Base-by-base conservation (phyloP, 2,797 vertebrate species). In the Molothrus ater region DNA sequence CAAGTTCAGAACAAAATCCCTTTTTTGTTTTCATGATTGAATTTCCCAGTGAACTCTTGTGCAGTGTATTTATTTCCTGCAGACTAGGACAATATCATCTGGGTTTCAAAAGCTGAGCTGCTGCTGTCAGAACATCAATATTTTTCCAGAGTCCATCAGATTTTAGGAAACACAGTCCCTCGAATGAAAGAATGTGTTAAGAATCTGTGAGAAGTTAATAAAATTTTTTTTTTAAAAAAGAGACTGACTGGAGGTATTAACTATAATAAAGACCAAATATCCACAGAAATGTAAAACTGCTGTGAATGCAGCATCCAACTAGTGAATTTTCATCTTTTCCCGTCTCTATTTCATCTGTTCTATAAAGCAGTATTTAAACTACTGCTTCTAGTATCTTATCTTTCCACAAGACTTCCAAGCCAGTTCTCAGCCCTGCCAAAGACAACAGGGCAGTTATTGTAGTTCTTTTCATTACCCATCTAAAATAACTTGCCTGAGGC, bases 1-100 rank as follows among this genome's bases (percentile, higher is more conserved):
- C 36, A 48, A 71, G 91, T 90, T 92, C 94, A 94, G 40, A 90
- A 91, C 32, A 31, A 96, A 96, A 89, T 54, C 78, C 63, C 63
- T 64, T 89, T 92, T 87, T 92, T 89, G 79, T 80, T 80, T 86
- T 29, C 60, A 24, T 68, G 65, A 85, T 25, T 93, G 80, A 88
- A 91, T 94, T 93, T 93, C 74, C 68, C 88, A 47, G 59, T 65
- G 84, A 94, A 93, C 81, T 65, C 80, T 15, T 79, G 61, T 53
- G 56, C 74, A 66, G 51, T 42, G 45, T 84, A 74, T 74, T 80
- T 93, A 50, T 81, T 95, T 94, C 83, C 85, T 60, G 45, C 89
- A 88, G 75, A 92, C 69, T 26, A 21, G 61, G 50, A 79, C 76
- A 95, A 20, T 86, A 81, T 76, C 29, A 51, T 40, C 78, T 53